These are phyloP conservation scores for Melikaiella ostensackeni DNA, from an alignment of 2,888 invertebrate species.

Conservation along the genomic window DNA sequence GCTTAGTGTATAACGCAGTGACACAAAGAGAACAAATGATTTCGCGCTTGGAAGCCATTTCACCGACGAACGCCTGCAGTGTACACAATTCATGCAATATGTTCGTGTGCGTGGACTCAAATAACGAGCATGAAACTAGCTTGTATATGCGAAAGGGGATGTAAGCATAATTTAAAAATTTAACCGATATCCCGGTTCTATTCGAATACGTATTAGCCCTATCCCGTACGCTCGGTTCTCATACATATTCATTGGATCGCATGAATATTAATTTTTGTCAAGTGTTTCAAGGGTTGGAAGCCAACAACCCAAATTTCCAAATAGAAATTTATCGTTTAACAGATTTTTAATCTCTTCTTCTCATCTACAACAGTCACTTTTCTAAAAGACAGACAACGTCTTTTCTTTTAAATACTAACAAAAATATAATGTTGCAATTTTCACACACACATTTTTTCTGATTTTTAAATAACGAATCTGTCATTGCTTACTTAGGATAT, in stretches of 20 bases:
- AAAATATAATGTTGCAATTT: no score
- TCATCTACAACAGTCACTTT: neutral
- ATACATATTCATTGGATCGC: constrained; percentile 29
- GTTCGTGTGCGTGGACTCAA: neutral
- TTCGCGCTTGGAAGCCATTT: constrained; percentile 18
- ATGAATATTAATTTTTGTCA: constrained; percentile 40
- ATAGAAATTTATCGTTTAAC: constrained; percentile 29
- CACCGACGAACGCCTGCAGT: neutral
- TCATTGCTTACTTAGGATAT: no score
- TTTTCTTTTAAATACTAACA: neutral
- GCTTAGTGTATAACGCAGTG: neutral
- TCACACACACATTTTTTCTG: no score
- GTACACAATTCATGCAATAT: constrained; percentile 11
- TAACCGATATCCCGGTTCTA: constrained; percentile 29
- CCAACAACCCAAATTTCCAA: neutral
- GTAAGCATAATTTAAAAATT: constrained; percentile 38
- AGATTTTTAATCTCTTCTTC: neutral
- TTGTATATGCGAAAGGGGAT: constrained; percentile 21
- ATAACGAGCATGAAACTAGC: constrained; percentile 30
- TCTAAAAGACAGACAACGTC: neutral
- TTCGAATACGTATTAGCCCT: constrained; percentile 38
- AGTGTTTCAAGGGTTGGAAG: neutral
- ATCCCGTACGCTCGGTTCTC: constrained; percentile 25
- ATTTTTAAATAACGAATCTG: no score
- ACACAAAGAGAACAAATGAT: constrained; percentile 27